Percentiles rank a stretch among this genome's conserved stretches.
phyloP scores from a whole-genome alignment of 1,140 invertebrate species.

The Hestina assimilis region DNA sequence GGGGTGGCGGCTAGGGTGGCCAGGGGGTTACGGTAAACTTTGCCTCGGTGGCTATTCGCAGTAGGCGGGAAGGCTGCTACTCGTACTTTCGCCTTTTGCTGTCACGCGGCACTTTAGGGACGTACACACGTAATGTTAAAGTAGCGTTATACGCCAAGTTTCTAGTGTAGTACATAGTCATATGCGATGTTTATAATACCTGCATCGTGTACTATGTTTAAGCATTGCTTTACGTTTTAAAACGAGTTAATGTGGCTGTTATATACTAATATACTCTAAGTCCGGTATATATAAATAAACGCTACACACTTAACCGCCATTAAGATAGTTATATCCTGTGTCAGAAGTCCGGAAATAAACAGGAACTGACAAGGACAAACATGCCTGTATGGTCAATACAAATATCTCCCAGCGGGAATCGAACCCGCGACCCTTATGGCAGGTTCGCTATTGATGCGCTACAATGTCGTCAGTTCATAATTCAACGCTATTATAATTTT shows the following conservation, averaged over 20 bases:
- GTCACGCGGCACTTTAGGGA: slow-evolving; percentile 74
- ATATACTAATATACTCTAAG: too few relatives aligned
- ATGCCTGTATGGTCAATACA: too few relatives aligned
- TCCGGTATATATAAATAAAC: too few relatives aligned
- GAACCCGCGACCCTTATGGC: too few relatives aligned
- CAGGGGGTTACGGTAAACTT: slow-evolving; percentile 70
- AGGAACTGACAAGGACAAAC: too few relatives aligned
- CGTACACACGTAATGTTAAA: slow-evolving; percentile 60
- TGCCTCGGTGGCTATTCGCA: slow-evolving; percentile 62
- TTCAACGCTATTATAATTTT: too few relatives aligned
- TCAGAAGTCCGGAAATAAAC: too few relatives aligned
- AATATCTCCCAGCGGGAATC: too few relatives aligned
- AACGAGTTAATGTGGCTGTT: background rate
- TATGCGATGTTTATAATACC: slow-evolving; percentile 29
- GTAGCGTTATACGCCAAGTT: slow-evolving; percentile 53
- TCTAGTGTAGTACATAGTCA: slow-evolving; percentile 23
- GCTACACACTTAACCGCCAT: too few relatives aligned
- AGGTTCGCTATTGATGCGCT: too few relatives aligned
- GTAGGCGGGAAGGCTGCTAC: slow-evolving; percentile 63
- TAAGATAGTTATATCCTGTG: too few relatives aligned
- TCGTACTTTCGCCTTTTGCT: slow-evolving; percentile 75
- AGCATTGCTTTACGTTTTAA: background rate
- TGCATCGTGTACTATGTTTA: slow-evolving; percentile 21
- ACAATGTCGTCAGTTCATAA: too few relatives aligned
- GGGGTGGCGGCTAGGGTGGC: slow-evolving; percentile 65